Base-by-base conservation (phyloP, 2,113 vertebrate species). In the Eurypyga helias region DNA sequence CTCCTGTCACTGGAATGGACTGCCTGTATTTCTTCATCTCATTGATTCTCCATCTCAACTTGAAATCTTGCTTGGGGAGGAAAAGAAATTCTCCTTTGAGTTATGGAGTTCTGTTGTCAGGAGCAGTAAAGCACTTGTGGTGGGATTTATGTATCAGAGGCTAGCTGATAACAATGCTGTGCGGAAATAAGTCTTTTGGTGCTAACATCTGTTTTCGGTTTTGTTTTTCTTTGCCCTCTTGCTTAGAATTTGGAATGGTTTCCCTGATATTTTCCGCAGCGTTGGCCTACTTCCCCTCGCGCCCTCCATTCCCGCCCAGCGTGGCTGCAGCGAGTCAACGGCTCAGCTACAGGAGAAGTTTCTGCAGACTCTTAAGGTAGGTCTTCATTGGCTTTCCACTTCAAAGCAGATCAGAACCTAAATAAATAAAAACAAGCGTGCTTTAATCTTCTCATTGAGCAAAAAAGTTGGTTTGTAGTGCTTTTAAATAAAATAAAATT, bases 311-410 rank as follows among this genome's bases (percentile, higher is more conserved):
- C 66, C 99, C 99, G 71, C 99, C 99, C 87, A 99, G 99, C 2
- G 99, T 99, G 81, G 99, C 99, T 38, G 99, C 99, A 7, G 99
- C 99, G 3, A 99, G 99, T 96, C 99, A 99, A 86, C 98, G 99
- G 31, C 98, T 99, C 80, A 99, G 99, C 93, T 99, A 99, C 94
- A 98, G 99, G 91, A 99, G 98, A 96, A 99, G 99, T 96, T 99
- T 99, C 96, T 99, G 99, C 97, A 98, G 98, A 70, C 98, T 99
- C 23, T 98, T 99, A 62, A 99, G 99, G 99, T 99, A 96, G 92
- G 88, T 90, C 67, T 31, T 81, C 61, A 17, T 6, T 51, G 86
- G 31, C 48, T 83, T 90, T 91, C 28, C 34, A 85, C 62, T 89
- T 93, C 81, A 72, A 81, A 87, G 80, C 62, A 91, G 69, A 81